Conservation (phyloP, 2,797 vertebrate genomes). For the Poecilia wingei region DNA sequence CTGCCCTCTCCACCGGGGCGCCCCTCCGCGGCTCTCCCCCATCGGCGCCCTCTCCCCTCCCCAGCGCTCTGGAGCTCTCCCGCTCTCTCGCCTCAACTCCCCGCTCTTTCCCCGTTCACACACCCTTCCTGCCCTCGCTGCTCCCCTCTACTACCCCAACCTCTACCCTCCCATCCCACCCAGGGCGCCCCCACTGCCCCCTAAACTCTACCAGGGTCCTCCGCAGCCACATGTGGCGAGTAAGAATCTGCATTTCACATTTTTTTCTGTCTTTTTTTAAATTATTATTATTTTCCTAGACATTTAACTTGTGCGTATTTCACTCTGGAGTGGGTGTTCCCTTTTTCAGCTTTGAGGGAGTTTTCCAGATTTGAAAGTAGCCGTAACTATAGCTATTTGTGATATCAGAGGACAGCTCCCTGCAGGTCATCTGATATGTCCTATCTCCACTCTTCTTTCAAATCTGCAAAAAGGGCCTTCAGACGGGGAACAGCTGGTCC, state of each 20-base stretch:
- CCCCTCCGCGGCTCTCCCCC: slow-evolving; percentile 88
- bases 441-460: slow-evolving; percentile 58
- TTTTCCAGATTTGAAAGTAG: slow-evolving; percentile 64
- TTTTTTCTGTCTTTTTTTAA: slow-evolving; percentile 35
- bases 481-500: slow-evolving; percentile 56
- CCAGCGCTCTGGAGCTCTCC: slow-evolving; percentile 76
- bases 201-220: slow-evolving; percentile 80
- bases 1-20: slow-evolving; percentile 81
- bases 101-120: slow-evolving; percentile 90
- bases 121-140: slow-evolving; percentile 86
- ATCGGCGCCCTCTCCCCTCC: slow-evolving; percentile 90
- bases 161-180: slow-evolving; percentile 78
- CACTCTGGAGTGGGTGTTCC: neutral
- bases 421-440: slow-evolving; percentile 47
- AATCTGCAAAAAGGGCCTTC: slow-evolving; percentile 57
- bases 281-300: slow-evolving; percentile 9
- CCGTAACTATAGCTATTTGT: slow-evolving; percentile 36
- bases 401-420: slow-evolving; percentile 32
- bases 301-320: neutral
- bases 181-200: slow-evolving; percentile 71
- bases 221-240: slow-evolving; percentile 77
- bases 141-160: slow-evolving; percentile 84
- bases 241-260: slow-evolving; percentile 72
- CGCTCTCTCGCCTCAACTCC: slow-evolving; percentile 82
- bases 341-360: slow-evolving; percentile 15